Evolutionary conservation across 1,140 invertebrate genomes (phyloP).

Genomic region (Drosophila rhopaloa): DNA sequence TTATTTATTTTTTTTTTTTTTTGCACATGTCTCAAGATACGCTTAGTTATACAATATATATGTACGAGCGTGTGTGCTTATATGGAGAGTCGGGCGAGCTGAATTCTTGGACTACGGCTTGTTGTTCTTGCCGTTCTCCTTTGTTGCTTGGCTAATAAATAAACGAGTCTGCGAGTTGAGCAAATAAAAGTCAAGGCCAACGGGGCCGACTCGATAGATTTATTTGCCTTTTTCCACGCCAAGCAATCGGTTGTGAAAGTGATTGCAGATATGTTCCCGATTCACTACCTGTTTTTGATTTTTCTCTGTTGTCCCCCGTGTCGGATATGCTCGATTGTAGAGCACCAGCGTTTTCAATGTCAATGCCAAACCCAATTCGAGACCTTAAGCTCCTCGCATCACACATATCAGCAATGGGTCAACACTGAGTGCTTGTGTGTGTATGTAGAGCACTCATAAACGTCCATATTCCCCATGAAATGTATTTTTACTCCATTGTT

Average conservation of each 20-base stretch:
- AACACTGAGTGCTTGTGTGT: not conserved
- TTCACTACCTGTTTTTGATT: slow-evolving; percentile 10
- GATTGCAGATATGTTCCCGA: slow-evolving; percentile 17
- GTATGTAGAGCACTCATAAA: slow-evolving; percentile 16
- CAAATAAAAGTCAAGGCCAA: slow-evolving; percentile 79
- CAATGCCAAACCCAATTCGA: slow-evolving; percentile 45
- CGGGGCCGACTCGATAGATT: slow-evolving; percentile 46
- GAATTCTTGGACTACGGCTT: slow-evolving; percentile 46
- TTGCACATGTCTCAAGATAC: slow-evolving; percentile 52
- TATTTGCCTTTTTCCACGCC: slow-evolving; percentile 43
- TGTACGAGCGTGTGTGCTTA: slow-evolving; percentile 12
- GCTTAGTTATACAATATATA: slow-evolving; percentile 36
- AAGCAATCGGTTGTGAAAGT: slow-evolving; percentile 50
- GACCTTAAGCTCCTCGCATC: slow-evolving; percentile 35
- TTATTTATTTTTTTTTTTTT: slow-evolving; percentile 28
- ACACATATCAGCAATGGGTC: slow-evolving; percentile 45
- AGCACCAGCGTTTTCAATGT: slow-evolving; percentile 57
- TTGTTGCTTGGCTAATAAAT: slow-evolving; percentile 65
- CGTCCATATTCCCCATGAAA: slow-evolving; percentile 24
- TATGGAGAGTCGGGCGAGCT: slow-evolving; percentile 34
- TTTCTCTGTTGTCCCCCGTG: too few relatives aligned
- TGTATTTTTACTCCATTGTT: slow-evolving; percentile 67
- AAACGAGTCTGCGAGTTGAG: slow-evolving; percentile 69
- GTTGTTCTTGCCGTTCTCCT: slow-evolving; percentile 39
- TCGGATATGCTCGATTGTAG: slow-evolving; percentile 6